Evolutionary conservation across 1,140 invertebrate species (phyloP).

Genomic region (Parasteatoda tepidariorum): DNA sequence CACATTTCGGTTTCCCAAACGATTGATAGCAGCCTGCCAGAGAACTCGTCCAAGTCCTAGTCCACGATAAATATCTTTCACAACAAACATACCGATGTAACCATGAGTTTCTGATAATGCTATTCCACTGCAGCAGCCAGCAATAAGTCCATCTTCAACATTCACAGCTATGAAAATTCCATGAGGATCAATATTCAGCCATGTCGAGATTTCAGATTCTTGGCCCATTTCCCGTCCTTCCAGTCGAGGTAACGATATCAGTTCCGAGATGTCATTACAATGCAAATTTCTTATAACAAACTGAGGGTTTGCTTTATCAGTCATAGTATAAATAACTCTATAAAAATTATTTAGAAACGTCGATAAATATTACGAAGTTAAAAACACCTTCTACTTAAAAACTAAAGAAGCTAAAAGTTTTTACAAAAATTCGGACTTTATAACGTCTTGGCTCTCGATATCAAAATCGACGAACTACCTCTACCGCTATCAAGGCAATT

Average conservation of each 20-base stretch:
- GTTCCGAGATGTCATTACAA: constrained; percentile 51
- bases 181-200: constrained; percentile 59
- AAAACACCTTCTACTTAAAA: no score
- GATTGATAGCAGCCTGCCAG: constrained; percentile 62
- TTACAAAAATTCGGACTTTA: no score
- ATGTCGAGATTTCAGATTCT: constrained; percentile 57
- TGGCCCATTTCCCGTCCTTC: constrained; percentile 63
- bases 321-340: constrained; percentile 63
- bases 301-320: constrained; percentile 14
- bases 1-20: constrained; percentile 59
- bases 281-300: constrained; percentile 56
- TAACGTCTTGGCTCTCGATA: no score
- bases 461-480: no score
- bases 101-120: constrained; percentile 60
- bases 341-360: neutral
- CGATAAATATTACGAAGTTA: neutral
- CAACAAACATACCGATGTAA: constrained; percentile 63
- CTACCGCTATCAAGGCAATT: no score
- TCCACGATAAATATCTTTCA: constrained; percentile 50
- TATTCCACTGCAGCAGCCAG: constrained; percentile 62
- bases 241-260: constrained; percentile 49
- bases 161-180: constrained; percentile 61
- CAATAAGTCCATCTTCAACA: constrained; percentile 42
- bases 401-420: no score
- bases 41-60: constrained; percentile 60